phyloP scores from a whole-genome alignment of 2,888 invertebrate species.

The Hyles lineata region DNA sequence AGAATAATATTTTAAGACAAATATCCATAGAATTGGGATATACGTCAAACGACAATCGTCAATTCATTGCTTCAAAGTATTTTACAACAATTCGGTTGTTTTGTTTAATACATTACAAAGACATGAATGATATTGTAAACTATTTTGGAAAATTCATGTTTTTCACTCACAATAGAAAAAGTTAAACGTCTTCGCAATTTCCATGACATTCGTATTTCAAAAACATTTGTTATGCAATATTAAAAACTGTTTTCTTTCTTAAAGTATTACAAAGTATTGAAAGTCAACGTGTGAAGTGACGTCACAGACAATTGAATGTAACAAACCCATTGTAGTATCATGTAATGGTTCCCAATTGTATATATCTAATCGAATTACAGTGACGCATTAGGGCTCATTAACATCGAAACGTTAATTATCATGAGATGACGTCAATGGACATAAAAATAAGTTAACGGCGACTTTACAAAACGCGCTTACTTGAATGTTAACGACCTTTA shows the following conservation, averaged over 20 bases:
- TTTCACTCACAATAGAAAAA: too few species aligned
- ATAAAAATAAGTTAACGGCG: slow-evolving; percentile 30
- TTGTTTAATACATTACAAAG: too few species aligned
- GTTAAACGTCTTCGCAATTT: too few species aligned
- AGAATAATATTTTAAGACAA: not conserved
- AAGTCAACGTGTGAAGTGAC: not conserved
- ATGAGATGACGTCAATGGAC: slow-evolving; percentile 41
- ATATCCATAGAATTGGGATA: not conserved
- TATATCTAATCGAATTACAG: slow-evolving; percentile 18
- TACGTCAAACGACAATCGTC: not conserved
- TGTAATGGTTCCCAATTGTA: slow-evolving; percentile 11
- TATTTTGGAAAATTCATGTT: too few species aligned
- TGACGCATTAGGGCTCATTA: slow-evolving; percentile 27
- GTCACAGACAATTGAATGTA: slow-evolving; percentile 19
- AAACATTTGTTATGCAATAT: too few species aligned
- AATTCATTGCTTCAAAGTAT: too few species aligned
- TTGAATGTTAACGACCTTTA: slow-evolving; percentile 14
- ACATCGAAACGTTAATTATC: slow-evolving; percentile 34
- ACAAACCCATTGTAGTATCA: slow-evolving; percentile 4
- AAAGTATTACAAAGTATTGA: too few species aligned
- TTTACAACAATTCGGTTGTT: too few species aligned
- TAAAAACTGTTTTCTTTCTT: too few species aligned
- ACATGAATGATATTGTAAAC: too few species aligned
- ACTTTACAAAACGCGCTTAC: slow-evolving; percentile 5
- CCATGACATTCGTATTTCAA: too few species aligned